Conservation (phyloP, 2,797 vertebrate species). For the Micrastur ruficollis region DNA sequence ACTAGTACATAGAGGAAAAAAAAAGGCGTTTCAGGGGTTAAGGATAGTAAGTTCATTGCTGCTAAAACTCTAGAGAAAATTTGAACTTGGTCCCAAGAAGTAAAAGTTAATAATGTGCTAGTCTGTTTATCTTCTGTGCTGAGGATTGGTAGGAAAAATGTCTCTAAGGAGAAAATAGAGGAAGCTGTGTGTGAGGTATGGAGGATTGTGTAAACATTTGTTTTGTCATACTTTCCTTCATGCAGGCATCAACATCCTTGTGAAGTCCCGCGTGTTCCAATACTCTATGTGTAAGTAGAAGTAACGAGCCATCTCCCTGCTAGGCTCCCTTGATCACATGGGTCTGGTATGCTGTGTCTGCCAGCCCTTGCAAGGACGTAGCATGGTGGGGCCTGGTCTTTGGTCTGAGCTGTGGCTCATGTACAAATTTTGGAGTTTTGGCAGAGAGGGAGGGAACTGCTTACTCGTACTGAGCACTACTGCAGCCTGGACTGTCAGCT, state of each 20-base stretch:
- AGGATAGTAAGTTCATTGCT: neutral
- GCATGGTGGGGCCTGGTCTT: neutral
- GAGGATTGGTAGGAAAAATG: neutral
- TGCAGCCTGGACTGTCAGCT: neutral
- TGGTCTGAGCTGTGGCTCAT: neutral
- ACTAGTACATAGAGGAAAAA: neutral
- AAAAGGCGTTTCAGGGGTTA: neutral
- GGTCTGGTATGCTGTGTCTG: neutral
- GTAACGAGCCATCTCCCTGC: neutral
- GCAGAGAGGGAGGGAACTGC: neutral
- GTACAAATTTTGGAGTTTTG: neutral
- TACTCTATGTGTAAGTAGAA: slow-evolving; percentile 93
- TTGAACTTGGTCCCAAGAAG: neutral
- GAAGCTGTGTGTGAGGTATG: neutral
- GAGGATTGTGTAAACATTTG: neutral
- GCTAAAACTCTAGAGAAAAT: neutral
- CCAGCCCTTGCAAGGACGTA: neutral
- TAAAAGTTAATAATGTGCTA: neutral
- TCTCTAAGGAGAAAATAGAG: neutral
- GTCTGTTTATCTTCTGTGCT: neutral
- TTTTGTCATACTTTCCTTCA: neutral
- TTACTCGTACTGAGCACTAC: fast-evolving
- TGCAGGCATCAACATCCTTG: slow-evolving; percentile 92
- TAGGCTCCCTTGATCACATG: fast-evolving
- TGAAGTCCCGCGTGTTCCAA: slow-evolving; percentile 92